Base-by-base conservation (phyloP, 2,888 invertebrate genomes). In the Athalia rosae region DNA sequence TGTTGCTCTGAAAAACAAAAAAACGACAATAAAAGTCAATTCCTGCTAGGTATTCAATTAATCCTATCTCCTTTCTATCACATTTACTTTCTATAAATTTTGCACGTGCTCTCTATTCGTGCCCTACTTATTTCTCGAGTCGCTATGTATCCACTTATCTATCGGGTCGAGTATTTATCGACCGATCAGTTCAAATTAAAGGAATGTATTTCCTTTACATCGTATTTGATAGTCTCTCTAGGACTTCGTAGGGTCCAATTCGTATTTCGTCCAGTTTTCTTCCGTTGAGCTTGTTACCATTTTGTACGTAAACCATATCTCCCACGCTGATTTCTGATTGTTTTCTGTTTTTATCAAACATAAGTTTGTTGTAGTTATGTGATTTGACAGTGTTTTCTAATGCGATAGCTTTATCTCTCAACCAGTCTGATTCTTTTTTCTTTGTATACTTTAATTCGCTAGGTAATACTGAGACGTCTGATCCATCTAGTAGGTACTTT, bases 401-500 rank as follows among this genome's bases (percentile, higher is more conserved):
- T 4, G 74, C 74, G 4, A 13, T 4, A 47, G 74, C 74, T 43
- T 59, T 64, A 61, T 81, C 78, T 73, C 61, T 62, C 63, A 67
- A 79, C 76, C 76, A 47, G 63, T n/a, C 76, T 71, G n/a, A n/a
- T n/a, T 45, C 15, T 47, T 48, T 28, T 8, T 43, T 59, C 41
- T 63, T 71, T 63, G 9, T 13, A 8, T 62, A 76, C 74, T 45
- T 50, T n/a, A 74, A 61, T 78, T 80, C 77, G 61, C 67, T 15
- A 69, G 80, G 82, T 69, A 79, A 62, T 11, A 79, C 58, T 45
- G 63, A 69, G 50, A 69, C 50, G 9, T 76, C 67, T 41, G 78
- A 69, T 9, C 81, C 81, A 45, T 81, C 50, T 66, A 82, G 53
- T 53, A 81, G 64, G 64, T 83, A 82, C 59, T 73, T 74, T 53